These are phyloP conservation scores for Daktulosphaira vitifoliae DNA, from an alignment of 1,140 invertebrate genomes.

Conservation along the genomic window DNA sequence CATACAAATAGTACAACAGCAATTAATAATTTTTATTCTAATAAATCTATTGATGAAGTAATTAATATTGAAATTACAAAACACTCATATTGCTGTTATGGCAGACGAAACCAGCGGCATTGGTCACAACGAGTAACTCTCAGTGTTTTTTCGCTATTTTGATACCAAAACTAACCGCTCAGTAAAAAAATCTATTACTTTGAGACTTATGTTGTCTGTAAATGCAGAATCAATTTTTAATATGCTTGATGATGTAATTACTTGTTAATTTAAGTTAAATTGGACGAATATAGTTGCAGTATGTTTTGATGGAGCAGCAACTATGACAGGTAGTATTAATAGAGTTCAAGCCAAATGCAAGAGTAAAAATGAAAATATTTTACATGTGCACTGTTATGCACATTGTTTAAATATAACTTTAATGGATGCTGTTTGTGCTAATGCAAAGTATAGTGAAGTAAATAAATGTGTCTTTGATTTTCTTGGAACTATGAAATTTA, in stretches of 20 bases:
- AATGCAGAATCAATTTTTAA: not conserved
- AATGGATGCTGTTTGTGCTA: constrained; percentile 10
- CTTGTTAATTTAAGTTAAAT: not conserved
- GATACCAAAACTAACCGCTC: constrained; percentile 16
- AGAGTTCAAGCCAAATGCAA: constrained; percentile 30
- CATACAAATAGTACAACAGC: too few relatives aligned
- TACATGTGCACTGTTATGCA: constrained; percentile 32
- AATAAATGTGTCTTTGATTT: constrained; percentile 11
- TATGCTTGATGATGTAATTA: constrained; percentile 6
- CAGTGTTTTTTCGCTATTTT: constrained; percentile 13
- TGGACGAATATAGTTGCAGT: constrained; percentile 23
- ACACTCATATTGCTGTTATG: constrained; percentile 8
- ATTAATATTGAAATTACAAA: constrained; percentile 7
- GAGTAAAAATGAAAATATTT: constrained; percentile 1
- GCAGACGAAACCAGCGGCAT: constrained; percentile 29
- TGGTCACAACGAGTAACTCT: constrained; percentile 17
- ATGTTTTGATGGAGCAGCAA: constrained; percentile 31
- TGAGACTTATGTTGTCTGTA: not conserved
- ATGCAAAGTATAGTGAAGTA: not conserved
- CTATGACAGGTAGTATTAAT: constrained; percentile 21
- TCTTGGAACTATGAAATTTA: constrained; percentile 23
- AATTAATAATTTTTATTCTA: not conserved
- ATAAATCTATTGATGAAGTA: not conserved
- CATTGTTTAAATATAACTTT: constrained; percentile 32
- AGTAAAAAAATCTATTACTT: constrained; percentile 14